Conservation (phyloP, 1,140 invertebrate species). For the Yoshiicerus persimilis region DNA sequence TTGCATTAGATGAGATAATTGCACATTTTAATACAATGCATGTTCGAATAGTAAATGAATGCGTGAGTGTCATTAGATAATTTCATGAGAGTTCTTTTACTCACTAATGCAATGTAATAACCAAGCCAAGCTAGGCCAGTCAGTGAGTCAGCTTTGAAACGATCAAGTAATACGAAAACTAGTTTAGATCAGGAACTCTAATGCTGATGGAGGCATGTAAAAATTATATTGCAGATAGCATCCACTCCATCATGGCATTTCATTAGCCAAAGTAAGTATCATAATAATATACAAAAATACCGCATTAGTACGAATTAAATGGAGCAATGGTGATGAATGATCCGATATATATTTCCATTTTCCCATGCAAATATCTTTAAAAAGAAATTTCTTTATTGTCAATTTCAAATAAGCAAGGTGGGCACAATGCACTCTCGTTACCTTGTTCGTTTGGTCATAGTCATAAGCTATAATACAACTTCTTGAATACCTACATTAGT, state of each 20-base stretch:
- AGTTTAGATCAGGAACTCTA: constrained; percentile 22
- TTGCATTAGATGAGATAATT: background rate
- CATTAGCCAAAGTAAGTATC: background rate
- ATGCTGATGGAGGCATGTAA: background rate
- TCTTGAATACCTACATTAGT: no score
- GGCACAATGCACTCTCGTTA: no score
- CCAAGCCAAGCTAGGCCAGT: no score
- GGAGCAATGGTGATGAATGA: background rate
- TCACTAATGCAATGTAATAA: background rate
- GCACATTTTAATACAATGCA: constrained; percentile 11
- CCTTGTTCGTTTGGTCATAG: no score
- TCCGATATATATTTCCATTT: background rate
- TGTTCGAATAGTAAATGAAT: background rate
- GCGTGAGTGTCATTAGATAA: constrained; percentile 19
- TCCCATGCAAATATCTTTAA: background rate
- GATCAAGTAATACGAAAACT: background rate
- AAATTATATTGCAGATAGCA: background rate
- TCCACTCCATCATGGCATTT: background rate
- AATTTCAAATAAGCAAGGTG: background rate
- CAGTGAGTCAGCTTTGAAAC: background rate
- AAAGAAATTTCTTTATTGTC: background rate
- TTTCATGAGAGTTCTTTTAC: background rate
- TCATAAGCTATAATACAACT: no score
- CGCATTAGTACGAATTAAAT: background rate
- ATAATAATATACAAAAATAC: background rate